These are phyloP conservation scores for Drosophila putrida DNA, from an alignment of 2,888 invertebrate genomes.

Conservation along the genomic window DNA sequence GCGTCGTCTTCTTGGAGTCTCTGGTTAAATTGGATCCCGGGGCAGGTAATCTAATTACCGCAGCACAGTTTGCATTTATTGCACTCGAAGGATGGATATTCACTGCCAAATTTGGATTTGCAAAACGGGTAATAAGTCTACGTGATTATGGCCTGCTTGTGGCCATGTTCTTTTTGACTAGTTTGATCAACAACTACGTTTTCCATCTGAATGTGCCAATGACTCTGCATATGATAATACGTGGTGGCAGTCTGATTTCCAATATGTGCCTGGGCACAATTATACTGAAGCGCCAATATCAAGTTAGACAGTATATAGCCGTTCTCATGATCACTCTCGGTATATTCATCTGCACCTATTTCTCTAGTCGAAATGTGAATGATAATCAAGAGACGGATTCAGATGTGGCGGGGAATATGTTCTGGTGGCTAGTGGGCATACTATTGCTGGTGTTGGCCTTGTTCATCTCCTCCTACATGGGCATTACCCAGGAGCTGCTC, in stretches of 20 bases:
- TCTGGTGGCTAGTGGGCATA: slow-evolving; percentile 90
- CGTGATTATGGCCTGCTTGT: slow-evolving; percentile 94
- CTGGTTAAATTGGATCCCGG: slow-evolving; percentile 95
- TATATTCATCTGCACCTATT: slow-evolving; percentile 92
- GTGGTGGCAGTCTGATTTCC: slow-evolving; percentile 97
- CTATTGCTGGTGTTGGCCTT: slow-evolving; percentile 93
- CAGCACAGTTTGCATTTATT: slow-evolving; percentile 96
- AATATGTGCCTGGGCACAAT: slow-evolving; percentile 97
- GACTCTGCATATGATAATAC: slow-evolving; percentile 99
- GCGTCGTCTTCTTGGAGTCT: slow-evolving; percentile 95
- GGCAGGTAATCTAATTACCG: slow-evolving; percentile 97
- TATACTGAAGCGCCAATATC: slow-evolving; percentile 92
- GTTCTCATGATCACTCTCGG: slow-evolving; percentile 96
- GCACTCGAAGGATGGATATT: slow-evolving; percentile 95
- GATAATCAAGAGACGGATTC: not conserved
- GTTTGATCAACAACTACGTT: slow-evolving; percentile 97
- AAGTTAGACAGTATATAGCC: slow-evolving; percentile 93
- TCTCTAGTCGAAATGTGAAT: slow-evolving; percentile 54
- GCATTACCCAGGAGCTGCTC: slow-evolving; percentile 95
- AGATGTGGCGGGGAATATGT: slow-evolving; percentile 21
- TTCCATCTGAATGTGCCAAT: slow-evolving; percentile 98
- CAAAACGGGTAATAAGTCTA: slow-evolving; percentile 90
- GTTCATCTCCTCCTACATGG: slow-evolving; percentile 96
- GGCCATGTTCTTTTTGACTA: slow-evolving; percentile 95
- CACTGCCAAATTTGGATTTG: slow-evolving; percentile 92